Base-by-base conservation (phyloP, 1,140 invertebrate species). In the Dufourea novaeangliae region DNA sequence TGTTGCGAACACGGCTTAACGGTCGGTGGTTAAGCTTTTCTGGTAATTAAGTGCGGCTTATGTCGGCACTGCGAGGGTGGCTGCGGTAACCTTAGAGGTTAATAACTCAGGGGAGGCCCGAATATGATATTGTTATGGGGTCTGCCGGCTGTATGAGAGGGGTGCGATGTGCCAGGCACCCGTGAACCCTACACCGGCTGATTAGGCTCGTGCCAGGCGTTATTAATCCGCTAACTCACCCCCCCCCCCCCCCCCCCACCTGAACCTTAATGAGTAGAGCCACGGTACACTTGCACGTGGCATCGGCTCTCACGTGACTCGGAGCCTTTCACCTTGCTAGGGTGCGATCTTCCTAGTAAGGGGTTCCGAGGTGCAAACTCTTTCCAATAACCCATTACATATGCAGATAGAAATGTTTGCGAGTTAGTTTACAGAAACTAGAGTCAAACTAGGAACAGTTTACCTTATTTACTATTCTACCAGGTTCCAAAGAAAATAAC, bases 61-160 rank as follows among this genome's bases (percentile, higher is more conserved):
- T 70, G 80, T 80, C 78, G 78, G 74, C 78, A 56, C 37, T 61
- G 57, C 73, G 80, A 87, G 87, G 88, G 88, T 88, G 84, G 83
- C 70, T 85, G 83, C 54, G 84, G 91, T 91, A 92, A 92, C 90
- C 88, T 89, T 90, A 92, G 87, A 92, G 89, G 88, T 92, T 92
- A 90, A 92, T 91, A 92, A 92, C 88, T 91, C 83, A 88, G 80
- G 81, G 87, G 78, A 41, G 71, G 74, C 69, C 62, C 83, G 90
- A 92, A 92, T 92, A 92, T 90, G 89, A 92, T 92, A 92, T 92
- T 86, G 87, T 91, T 90, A 91, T 88, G 84, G 86, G 89, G 86
- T 84, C 64, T 82, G 86, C 80, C 78, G 83, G 86, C 72, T 82
- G 52, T 78, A 66, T 50, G 78, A 71, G 78, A 83, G 50, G 72